Conservation (phyloP, 2,888 invertebrate genomes). For the Yponomeuta malinellus region DNA sequence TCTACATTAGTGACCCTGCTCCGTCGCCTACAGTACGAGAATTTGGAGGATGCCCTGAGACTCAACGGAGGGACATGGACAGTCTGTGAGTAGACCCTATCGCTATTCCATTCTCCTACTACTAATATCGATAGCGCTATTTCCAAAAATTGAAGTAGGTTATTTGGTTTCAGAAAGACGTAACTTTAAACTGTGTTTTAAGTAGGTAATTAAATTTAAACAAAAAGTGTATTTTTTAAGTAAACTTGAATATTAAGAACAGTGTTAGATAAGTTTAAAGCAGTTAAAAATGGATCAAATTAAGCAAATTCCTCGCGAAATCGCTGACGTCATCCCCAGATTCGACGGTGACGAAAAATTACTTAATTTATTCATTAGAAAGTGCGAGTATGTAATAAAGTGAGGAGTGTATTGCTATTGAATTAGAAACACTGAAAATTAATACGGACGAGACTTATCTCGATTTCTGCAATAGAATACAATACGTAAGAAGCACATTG, state of each 20-base stretch:
- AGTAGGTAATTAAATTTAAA: background rate
- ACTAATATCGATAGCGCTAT: too few species aligned
- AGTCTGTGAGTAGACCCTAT: too few species aligned
- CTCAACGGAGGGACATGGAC: background rate
- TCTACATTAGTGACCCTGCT: background rate
- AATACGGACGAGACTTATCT: background rate
- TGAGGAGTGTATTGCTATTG: slow-evolving; percentile 9
- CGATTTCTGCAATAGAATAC: slow-evolving; percentile 10
- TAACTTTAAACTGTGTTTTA: background rate
- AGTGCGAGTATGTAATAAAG: slow-evolving; percentile 10
- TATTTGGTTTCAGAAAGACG: background rate
- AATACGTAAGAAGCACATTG: too few species aligned
- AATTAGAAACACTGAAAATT: slow-evolving; percentile 9
- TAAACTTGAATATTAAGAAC: background rate
- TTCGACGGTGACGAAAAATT: slow-evolving; percentile 7
- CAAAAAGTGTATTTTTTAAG: background rate
- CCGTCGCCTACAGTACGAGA: background rate
- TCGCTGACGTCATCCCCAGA: slow-evolving; percentile 8
- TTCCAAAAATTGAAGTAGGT: too few species aligned
- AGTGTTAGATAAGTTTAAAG: background rate
- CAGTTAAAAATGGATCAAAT: slow-evolving; percentile 1
- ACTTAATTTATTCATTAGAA: slow-evolving; percentile 13
- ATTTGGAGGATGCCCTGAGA: background rate
- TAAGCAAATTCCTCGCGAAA: slow-evolving; percentile 5
- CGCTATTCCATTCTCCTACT: too few species aligned